phyloP scores from a whole-genome alignment of 2,113 vertebrate genomes.

The Anseranas semipalmata region DNA sequence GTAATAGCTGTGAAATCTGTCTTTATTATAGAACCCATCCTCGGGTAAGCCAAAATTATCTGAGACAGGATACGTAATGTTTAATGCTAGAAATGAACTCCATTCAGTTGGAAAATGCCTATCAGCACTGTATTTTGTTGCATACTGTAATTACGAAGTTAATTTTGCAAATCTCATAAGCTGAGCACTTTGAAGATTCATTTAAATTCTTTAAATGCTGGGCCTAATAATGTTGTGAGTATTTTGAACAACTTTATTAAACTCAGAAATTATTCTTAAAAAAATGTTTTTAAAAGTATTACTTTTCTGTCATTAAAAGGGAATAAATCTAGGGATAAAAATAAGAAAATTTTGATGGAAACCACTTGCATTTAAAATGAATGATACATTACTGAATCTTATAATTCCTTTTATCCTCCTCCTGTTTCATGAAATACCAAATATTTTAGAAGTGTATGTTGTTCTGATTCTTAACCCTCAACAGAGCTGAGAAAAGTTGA shows the following conservation, averaged over 20 bases:
- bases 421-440: neutral
- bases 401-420: neutral
- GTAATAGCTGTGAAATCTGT: slow-evolving; percentile 1
- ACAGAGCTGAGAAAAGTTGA: neutral
- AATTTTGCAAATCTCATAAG: slow-evolving; percentile 76
- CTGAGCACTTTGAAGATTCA: slow-evolving; percentile 62
- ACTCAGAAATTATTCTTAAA: slow-evolving; percentile 44
- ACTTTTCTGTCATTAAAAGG: slow-evolving; percentile 6
- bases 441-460: neutral
- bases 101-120: slow-evolving; percentile 60
- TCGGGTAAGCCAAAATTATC: slow-evolving; percentile 16
- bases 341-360: neutral
- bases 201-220: slow-evolving; percentile 65
- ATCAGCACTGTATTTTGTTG: slow-evolving; percentile 60
- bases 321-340: neutral
- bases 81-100: slow-evolving; percentile 37
- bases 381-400: neutral
- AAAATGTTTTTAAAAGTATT: neutral
- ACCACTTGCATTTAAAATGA: neutral
- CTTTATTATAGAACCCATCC: neutral
- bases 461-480: neutral
- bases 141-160: slow-evolving; percentile 70
- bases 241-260: slow-evolving; percentile 63
- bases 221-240: slow-evolving; percentile 48
- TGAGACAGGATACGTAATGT: neutral